Evolutionary conservation across 2,797 vertebrate genomes (phyloP), one percentile per base, ranked within the genome.

Genomic region (Darevskia mixta): DNA sequence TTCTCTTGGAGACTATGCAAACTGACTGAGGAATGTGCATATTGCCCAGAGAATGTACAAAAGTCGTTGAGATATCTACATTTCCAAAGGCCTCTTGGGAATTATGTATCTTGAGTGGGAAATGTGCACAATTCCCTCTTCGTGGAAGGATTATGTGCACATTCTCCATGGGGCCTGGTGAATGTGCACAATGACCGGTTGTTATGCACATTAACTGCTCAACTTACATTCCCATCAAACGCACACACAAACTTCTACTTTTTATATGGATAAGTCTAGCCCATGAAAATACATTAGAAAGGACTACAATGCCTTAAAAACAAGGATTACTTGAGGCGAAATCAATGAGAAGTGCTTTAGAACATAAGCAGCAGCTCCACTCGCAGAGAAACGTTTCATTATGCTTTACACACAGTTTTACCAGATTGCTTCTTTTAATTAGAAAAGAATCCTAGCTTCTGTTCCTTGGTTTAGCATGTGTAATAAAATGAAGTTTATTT

Each of bases 401-500:
- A 92, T 29, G 76, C 88, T 94, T 95, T 94, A 84, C 87, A 86
- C 86, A 92, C 64, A 91, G 75, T 95, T 96, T 96, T 95, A 82
- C 72, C 90, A 91, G 95, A 93, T 92, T 96, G 94, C 83, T 94
- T 92, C 94, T 93, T 95, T 95, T 95, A 96, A 96, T 95, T 95
- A 96, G 87, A 86, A n/a, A 73, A 95, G 93, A 95, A 95, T 55
- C 91, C 92, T 84, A 89, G 91, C 91, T 94, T 94, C 94, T 95
- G 92, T 79, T 95, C 93, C 93, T 93, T 96, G 95, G 95, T 94
- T 95, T 95, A 95, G 90, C 0, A 8, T 89, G 89, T 95, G 91
- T 85, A 92, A 96, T 95, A 95, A 97, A 97, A 96, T 91, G 86
- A 95, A 96, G 95, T 96, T 97, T 97, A 96, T 96, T 97, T 96